Evolutionary conservation across 1,140 invertebrate genomes (phyloP), one percentile per base, ranked within the genome.

Genomic region (Lysiphlebus fabarum): DNA sequence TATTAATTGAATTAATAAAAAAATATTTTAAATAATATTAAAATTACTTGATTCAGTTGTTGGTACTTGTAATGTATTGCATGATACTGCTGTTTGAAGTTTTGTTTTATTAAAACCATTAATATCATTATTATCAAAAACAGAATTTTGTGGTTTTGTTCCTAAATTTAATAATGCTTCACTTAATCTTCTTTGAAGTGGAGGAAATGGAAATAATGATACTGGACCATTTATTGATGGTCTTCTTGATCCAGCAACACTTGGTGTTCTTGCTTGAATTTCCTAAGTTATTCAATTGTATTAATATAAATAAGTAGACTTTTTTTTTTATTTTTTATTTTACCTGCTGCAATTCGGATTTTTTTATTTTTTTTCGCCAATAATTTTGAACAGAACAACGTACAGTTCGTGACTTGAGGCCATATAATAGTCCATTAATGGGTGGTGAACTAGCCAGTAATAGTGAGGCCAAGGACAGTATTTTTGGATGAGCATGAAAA

Each of bases 291-390:
- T 41, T 53, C 64, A 67, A 17, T 44, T 17, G 5, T n/a, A n/a
- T n/a, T n/a, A n/a, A n/a, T n/a, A n/a, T n/a, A n/a, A n/a, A n/a
- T n/a, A 17, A 37, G 40, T 47, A 4, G n/a, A n/a, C n/a, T n/a
- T n/a, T n/a, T n/a, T n/a, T n/a, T n/a, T n/a, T n/a, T n/a, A n/a
- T n/a, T n/a, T n/a, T 7, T 59, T 17, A 42, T 33, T 50, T 67
- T 68, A 78, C 88, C 70, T 89, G 86, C 62, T 89, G 87, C 38
- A 91, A 81, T 70, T 91, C 88, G 64, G 85, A 87, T 69, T 90
- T 89, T 1, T 87, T 89, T 71, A 89, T 83, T 74, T 90, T 84
- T 75, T 90, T 90, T n/a, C 90, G 78, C 82, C 87, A 86, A 69
- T 91, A 91, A 66, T 90, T 90, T 63, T 87, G 82, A 57, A 92